A percentile compares a stretch with the other conserved stretches of the same genome.
Evolutionary conservation across 64 coral and sea anemone genomes (phyloP).

Genomic region (Pocillopora verrucosa): DNA sequence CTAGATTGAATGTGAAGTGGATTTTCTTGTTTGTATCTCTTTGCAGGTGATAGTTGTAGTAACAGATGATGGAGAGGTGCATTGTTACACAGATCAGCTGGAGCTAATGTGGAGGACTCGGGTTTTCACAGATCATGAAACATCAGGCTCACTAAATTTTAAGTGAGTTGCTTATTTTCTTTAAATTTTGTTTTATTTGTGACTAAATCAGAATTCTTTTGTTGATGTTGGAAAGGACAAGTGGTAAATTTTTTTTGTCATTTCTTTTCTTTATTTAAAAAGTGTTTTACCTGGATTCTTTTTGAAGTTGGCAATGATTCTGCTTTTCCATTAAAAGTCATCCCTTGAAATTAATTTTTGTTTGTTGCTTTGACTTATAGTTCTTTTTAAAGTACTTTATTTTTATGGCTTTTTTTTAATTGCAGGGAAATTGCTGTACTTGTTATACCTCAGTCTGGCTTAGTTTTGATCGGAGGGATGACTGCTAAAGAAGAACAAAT

Average conservation of each 20-base stretch:
- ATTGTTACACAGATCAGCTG: conserved; percentile 54
- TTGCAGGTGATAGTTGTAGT: conserved; percentile 58
- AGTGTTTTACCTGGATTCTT: too few relatives aligned
- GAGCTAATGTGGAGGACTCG: conserved; percentile 45
- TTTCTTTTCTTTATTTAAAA: neutral
- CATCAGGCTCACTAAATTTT: conserved; percentile 1
- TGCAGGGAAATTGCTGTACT: conserved; percentile 55
- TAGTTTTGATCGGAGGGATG: conserved; percentile 58
- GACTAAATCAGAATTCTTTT: neutral
- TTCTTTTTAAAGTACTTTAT: neutral
- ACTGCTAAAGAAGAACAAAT: conserved; percentile 9
- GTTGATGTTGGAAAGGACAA: neutral
- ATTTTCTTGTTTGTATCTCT: neutral
- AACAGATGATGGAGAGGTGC: conserved; percentile 47
- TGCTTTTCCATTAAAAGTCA: neutral
- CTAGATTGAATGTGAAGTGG: neutral
- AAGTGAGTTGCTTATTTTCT: conserved; percentile 33
- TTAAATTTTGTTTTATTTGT: neutral
- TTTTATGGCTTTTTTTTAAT: neutral
- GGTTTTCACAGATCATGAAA: conserved; percentile 9
- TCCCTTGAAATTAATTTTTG: neutral
- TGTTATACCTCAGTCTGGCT: conserved; percentile 26
- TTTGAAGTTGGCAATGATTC: neutral
- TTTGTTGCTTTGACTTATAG: neutral
- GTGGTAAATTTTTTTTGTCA: neutral